Evolutionary conservation across 2,888 invertebrate species (phyloP).

Genomic region (Rapana venosa): DNA sequence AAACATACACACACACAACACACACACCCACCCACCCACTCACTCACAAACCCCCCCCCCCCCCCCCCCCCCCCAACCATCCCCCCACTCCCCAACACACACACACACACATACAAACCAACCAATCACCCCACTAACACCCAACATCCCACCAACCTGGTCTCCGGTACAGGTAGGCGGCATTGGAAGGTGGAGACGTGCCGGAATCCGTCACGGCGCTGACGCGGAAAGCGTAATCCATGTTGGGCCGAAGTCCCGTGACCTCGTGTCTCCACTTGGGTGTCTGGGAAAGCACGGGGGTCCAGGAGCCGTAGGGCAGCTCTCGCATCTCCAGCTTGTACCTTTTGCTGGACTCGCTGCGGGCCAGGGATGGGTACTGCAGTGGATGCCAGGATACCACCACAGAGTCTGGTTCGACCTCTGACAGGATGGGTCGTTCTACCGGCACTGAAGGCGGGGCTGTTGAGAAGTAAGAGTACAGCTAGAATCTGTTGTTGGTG

Average conservation of each 20-base stretch:
- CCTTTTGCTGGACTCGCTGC: constrained; percentile 21
- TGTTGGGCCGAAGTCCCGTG: constrained; percentile 87
- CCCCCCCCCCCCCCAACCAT: background rate
- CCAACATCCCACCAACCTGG: constrained; percentile 56
- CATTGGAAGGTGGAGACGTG: constrained; percentile 97
- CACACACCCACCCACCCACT: background rate
- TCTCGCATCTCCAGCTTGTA: constrained; percentile 59
- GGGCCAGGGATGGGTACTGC: constrained; percentile 50
- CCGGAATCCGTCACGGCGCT: constrained; percentile 94
- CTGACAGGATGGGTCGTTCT: constrained; percentile 67
- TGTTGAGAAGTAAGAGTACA: constrained; percentile 33
- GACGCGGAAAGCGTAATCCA: constrained; percentile 96
- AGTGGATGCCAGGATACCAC: constrained; percentile 70
- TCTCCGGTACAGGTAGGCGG: constrained; percentile 80
- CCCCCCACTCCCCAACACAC: background rate
- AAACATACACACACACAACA: background rate
- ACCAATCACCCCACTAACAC: background rate
- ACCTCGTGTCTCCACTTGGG: constrained; percentile 65
- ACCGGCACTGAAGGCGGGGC: constrained; percentile 65
- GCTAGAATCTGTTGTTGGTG: too few species aligned
- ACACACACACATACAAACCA: background rate
- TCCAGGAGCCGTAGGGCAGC: constrained; percentile 65
- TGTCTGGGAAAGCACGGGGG: constrained; percentile 58
- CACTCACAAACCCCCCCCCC: constrained; percentile 2
- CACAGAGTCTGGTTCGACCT: constrained; percentile 67